Conservation (phyloP, 2,113 vertebrate genomes). For the Cyanoderma ruficeps region DNA sequence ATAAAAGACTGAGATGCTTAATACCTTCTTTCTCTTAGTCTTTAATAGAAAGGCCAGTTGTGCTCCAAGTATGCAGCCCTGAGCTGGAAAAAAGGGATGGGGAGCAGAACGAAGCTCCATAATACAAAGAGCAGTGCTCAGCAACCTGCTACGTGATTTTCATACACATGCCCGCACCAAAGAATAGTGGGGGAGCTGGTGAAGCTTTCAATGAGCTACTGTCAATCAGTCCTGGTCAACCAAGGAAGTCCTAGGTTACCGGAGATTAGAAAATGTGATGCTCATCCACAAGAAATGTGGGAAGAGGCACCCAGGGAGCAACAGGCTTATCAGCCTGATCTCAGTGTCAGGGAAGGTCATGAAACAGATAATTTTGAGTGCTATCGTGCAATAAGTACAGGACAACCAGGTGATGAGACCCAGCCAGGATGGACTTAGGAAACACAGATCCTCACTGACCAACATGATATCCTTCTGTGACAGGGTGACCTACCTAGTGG, state of each 20-base stretch:
- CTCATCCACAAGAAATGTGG: not conserved
- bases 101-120: not conserved
- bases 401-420: not conserved
- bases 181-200: not conserved
- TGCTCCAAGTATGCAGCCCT: too few species aligned
- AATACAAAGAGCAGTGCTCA: not conserved
- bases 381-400: not conserved
- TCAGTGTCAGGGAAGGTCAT: not conserved
- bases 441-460: not conserved
- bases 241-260: not conserved
- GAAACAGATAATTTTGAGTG: not conserved
- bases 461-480: not conserved
- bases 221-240: not conserved
- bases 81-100: not conserved
- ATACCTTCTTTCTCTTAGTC: not conserved
- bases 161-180: not conserved
- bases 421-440: not conserved
- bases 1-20: not conserved
- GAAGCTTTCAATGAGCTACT: not conserved
- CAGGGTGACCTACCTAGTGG: not conserved
- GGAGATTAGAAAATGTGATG: not conserved
- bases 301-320: not conserved
- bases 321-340: not conserved
- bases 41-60: not conserved
- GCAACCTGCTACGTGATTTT: not conserved